phyloP scores from a whole-genome alignment of 2,888 invertebrate genomes.

The Biston betularia region DNA sequence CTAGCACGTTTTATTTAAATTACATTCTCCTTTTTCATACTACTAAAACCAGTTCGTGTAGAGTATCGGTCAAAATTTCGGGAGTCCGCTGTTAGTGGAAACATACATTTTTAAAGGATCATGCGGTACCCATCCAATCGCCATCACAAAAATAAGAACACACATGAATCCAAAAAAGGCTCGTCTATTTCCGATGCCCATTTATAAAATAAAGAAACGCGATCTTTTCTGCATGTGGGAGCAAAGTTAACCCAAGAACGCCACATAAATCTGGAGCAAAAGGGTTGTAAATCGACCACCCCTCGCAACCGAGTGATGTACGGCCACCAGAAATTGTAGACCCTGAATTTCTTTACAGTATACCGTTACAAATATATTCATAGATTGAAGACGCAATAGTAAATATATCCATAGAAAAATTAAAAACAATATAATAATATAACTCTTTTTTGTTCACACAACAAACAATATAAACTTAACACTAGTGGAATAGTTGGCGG shows the following conservation, averaged over 20 bases:
- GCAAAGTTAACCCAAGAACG: constrained; percentile 69
- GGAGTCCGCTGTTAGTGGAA: neutral
- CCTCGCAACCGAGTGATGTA: constrained; percentile 73
- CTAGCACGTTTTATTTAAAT: no score
- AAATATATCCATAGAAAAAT: no score
- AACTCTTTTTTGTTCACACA: no score
- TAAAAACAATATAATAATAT: no score
- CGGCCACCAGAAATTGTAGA: constrained; percentile 57
- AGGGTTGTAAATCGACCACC: constrained; percentile 83
- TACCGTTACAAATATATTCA: neutral
- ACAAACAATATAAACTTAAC: no score
- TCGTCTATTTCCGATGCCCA: constrained; percentile 70
- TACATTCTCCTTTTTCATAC: no score
- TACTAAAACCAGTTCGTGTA: neutral
- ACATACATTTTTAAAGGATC: neutral
- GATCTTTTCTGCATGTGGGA: constrained; percentile 78
- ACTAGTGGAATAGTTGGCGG: no score
- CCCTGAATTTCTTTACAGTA: constrained; percentile 35
- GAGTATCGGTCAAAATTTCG: no score
- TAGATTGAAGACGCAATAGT: neutral
- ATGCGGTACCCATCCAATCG: constrained; percentile 16
- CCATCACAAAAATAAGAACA: constrained; percentile 28
- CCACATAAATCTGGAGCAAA: constrained; percentile 79
- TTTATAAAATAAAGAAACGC: constrained; percentile 83
- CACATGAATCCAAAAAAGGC: constrained; percentile 48